phyloP scores from a whole-genome alignment of 2,797 vertebrate genomes.

The Coregonus suidteri region DNA sequence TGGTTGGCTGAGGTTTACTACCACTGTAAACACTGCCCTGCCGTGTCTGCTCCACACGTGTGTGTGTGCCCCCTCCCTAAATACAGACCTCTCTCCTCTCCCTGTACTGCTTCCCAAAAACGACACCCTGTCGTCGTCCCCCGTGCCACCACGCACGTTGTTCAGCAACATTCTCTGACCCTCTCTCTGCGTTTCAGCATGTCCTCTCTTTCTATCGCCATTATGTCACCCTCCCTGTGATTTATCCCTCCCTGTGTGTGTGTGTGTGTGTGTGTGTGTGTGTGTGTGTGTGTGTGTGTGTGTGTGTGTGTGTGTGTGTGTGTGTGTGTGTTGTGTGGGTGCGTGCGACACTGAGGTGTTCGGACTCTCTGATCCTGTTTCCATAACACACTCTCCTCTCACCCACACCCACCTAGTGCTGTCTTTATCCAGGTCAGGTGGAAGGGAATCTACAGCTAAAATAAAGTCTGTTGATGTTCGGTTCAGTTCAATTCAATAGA shows the following conservation, averaged over 20 bases:
- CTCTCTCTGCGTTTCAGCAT: constrained; percentile 20
- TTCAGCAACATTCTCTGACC: neutral
- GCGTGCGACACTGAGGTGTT: constrained; percentile 28
- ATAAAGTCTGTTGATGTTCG: constrained; percentile 22
- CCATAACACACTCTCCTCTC: constrained; percentile 53
- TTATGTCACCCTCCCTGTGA: neutral
- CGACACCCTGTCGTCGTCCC: neutral
- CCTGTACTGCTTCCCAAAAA: constrained; percentile 1
- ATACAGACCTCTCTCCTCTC: neutral
- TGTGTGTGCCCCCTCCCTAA: neutral
- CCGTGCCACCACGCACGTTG: neutral
- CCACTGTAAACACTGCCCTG: constrained; percentile 39
- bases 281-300: neutral
- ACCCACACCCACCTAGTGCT: constrained; percentile 18
- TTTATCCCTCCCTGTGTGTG: neutral
- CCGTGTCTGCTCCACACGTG: constrained; percentile 2
- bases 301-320: constrained; percentile 14
- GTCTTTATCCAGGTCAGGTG: constrained; percentile 27
- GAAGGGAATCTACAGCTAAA: constrained; percentile 2
- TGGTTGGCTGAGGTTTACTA: constrained; percentile 52
- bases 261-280: too few species aligned
- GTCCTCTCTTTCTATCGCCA: constrained; percentile 20
- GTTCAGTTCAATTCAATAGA: constrained; percentile 1
- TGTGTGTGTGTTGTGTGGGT: constrained; percentile 5
- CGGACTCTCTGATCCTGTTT: constrained; percentile 48